A percentile compares a stretch with the other conserved stretches of the same genome.
These are phyloP conservation scores for Rhynchopsitta pachyrhyncha DNA, from an alignment of 2,113 vertebrate species.

Conservation along the genomic window DNA sequence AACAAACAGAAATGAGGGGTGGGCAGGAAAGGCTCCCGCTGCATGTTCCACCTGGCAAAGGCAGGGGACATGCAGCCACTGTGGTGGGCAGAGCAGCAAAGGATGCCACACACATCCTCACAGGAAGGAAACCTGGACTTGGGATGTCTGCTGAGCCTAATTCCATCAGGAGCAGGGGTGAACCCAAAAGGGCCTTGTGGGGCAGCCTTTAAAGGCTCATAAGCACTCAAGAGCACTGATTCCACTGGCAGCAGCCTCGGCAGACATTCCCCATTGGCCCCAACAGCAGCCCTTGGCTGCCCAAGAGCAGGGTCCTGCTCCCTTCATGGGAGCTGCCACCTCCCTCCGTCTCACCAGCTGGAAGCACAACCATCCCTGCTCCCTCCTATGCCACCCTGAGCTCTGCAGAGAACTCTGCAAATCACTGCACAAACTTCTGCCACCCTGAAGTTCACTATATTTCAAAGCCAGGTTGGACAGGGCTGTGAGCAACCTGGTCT, in stretches of 20 bases:
- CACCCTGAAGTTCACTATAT: not conserved
- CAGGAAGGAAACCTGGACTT: not conserved
- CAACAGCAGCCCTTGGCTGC: too few species aligned
- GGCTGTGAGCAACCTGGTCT: too few species aligned
- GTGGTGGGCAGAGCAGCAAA: not conserved
- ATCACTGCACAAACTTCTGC: not conserved
- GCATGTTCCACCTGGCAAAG: accelerated
- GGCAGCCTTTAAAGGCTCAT: not conserved
- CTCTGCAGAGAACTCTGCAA: not conserved
- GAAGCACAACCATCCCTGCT: not conserved
- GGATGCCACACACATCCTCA: not conserved
- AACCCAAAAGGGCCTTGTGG: accelerated
- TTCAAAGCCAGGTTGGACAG: too few species aligned
- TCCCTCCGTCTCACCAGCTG: not conserved
- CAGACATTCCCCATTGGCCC: too few species aligned
- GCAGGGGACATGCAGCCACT: accelerated
- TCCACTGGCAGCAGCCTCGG: too few species aligned
- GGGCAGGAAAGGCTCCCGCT: not conserved
- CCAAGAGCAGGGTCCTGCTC: not conserved
- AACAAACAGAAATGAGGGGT: not conserved
- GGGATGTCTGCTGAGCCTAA: not conserved
- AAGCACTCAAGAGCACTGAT: not conserved
- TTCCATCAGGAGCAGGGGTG: not conserved
- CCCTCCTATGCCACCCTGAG: not conserved
- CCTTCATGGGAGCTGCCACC: not conserved